Evolutionary conservation across 2,113 vertebrate species (phyloP).

Genomic region (Phaetusa simplex): DNA sequence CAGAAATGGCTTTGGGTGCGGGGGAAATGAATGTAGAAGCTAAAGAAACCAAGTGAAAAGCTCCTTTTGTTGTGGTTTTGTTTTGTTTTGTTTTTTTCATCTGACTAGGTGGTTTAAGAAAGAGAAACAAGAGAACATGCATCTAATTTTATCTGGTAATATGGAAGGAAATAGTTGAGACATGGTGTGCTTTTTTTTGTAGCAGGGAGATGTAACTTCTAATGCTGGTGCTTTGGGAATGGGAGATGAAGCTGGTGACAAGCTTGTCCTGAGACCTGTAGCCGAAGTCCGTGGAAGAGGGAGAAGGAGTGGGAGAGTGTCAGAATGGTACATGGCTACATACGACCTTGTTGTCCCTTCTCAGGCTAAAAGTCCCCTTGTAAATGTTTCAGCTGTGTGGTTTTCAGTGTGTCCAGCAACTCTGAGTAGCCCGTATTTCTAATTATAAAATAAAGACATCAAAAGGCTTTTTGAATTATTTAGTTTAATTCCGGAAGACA

Average conservation of each 20-base stretch:
- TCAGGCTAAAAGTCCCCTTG: too few relatives aligned
- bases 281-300: not conserved
- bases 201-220: not conserved
- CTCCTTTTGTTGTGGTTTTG: not conserved
- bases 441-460: not conserved
- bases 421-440: not conserved
- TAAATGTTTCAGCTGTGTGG: not conserved
- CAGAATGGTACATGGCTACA: fast-evolving
- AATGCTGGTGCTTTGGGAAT: not conserved
- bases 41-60: not conserved
- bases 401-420: not conserved
- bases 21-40: not conserved
- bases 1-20: not conserved
- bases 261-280: not conserved
- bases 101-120: not conserved
- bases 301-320: not conserved
- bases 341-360: not conserved
- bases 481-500: not conserved
- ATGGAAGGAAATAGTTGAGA: not conserved
- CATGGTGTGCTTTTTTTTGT: not conserved
- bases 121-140: not conserved
- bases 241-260: not conserved
- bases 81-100: not conserved
- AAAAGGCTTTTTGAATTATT: not conserved
- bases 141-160: not conserved